Percentiles rank a stretch among this genome's conserved stretches.
phyloP scores from a whole-genome alignment of 2,888 invertebrate species.

The Drosophila rellima region DNA sequence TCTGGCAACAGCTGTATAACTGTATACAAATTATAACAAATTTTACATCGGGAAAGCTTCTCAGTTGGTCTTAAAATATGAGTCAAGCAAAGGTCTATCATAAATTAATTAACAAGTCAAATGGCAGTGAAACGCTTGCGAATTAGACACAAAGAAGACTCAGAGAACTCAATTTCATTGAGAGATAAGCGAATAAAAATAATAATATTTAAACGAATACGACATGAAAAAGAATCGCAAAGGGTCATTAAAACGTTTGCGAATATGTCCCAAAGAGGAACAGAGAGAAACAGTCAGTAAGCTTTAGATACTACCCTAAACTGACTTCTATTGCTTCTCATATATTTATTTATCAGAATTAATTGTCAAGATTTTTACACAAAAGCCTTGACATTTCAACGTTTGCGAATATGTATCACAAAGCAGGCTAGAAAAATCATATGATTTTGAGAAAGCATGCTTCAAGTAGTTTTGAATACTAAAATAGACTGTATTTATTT shows the following conservation, averaged over 20 bases:
- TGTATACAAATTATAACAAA: constrained; percentile 8
- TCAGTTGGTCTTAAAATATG: constrained; percentile 1
- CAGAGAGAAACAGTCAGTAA: no score
- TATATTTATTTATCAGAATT: constrained; percentile 17
- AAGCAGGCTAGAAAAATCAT: background rate
- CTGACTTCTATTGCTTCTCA: background rate
- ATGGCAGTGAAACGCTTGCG: background rate
- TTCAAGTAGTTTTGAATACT: background rate
- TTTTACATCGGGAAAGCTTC: constrained; percentile 2
- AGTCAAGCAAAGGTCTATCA: constrained; percentile 3
- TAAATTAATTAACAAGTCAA: constrained; percentile 7
- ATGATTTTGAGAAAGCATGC: constrained; percentile 2
- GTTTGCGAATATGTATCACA: constrained; percentile 8
- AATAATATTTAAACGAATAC: no score
- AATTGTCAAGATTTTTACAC: background rate
- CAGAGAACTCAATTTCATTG: background rate
- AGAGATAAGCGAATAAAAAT: background rate
- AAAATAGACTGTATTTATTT: constrained; percentile 15
- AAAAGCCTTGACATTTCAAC: constrained; percentile 5
- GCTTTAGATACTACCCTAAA: background rate
- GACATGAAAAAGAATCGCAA: no score
- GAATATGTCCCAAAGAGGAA: background rate
- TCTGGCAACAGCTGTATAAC: constrained; percentile 49
- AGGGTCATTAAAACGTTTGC: no score
- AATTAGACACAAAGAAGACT: background rate